phyloP scores from a whole-genome alignment of 1,140 invertebrate genomes.

The Drosophila persimilis region DNA sequence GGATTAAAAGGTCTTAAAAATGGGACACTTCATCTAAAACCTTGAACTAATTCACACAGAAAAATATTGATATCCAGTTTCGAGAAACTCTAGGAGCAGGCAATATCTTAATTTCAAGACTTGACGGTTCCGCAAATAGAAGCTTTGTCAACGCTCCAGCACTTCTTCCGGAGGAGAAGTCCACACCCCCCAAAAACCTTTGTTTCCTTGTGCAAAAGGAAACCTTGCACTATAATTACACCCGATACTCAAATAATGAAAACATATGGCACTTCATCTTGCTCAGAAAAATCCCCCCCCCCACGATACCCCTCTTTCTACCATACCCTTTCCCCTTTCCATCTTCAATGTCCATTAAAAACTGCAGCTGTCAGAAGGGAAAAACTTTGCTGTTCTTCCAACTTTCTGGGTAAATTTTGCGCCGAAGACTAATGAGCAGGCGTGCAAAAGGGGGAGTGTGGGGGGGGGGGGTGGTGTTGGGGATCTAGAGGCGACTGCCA shows the following conservation, averaged over 20 bases:
- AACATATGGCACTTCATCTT: slow-evolving; percentile 25
- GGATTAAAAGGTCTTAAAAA: too few relatives aligned
- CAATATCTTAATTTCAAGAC: background rate
- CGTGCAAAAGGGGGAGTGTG: slow-evolving; percentile 3
- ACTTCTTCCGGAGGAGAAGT: too few relatives aligned
- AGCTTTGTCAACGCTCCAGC: too few relatives aligned
- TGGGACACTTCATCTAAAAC: too few relatives aligned
- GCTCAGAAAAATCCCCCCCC: background rate
- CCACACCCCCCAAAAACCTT: background rate
- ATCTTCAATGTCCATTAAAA: slow-evolving; percentile 1
- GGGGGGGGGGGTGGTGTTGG: background rate
- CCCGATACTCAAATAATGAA: slow-evolving; percentile 9
- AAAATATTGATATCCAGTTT: too few relatives aligned
- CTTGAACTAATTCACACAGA: too few relatives aligned
- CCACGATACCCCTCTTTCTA: background rate
- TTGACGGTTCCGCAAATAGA: too few relatives aligned
- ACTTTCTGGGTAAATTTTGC: slow-evolving; percentile 32
- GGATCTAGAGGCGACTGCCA: background rate
- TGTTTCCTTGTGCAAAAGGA: background rate
- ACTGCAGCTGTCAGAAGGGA: slow-evolving; percentile 28
- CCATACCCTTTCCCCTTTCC: background rate
- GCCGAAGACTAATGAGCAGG: slow-evolving; percentile 52
- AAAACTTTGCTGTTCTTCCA: slow-evolving; percentile 43
- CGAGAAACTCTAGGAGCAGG: background rate
- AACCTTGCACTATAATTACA: slow-evolving; percentile 22